Evolutionary conservation across 2,888 invertebrate species (phyloP), one percentile per base, ranked within the genome.

Genomic region (Chirona hameri): DNA sequence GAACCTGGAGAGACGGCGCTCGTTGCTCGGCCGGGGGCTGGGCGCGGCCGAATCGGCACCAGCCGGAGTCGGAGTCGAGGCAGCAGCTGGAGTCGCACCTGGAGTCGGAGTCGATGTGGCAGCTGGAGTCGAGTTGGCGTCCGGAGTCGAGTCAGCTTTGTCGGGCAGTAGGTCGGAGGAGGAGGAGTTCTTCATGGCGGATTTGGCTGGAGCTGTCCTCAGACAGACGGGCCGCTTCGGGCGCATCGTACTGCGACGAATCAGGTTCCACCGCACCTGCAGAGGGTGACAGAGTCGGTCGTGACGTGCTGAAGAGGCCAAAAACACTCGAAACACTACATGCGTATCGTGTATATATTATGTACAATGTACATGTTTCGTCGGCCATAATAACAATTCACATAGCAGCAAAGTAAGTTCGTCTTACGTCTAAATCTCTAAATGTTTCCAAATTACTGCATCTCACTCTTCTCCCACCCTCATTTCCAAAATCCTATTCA

Each of bases 221-320:
- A 76, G 39, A 18, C 76, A 76, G 21, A 24, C 24, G 21, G 76
- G 76, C 39, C 31, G 39, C 76, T 76, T 76, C 21, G 76, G 24
- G 1, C 21, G 27, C 39, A 76, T 76, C 0, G 76, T 39, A 39
- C 18, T 76, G 18, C 31, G 76, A 14, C 76, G 76, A 1, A 76
- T 31, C 39, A 76, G 76, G 46, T 46, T 76, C 76, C 76, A 76
- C 5, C 76, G 76, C 76, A 76, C 76, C 76, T 76, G 76, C 10
- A 27, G 27, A 24, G 10, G 65, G 24, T 3, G 24, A 60, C 60
- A 24, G 24, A 60, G 24, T 60, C 60, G 24, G 60, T 4, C 0
- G 24, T 60, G 60, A 24, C 24, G 21, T 39, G 39, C 39, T 39
- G 39, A 39, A 39, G 39, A 39, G 39, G 39, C 39, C 39, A 39